Percentiles rank a stretch among this genome's conserved stretches.
phyloP scores from a whole-genome alignment of 2,113 vertebrate genomes.

The Neolamprologus sp. region DNA sequence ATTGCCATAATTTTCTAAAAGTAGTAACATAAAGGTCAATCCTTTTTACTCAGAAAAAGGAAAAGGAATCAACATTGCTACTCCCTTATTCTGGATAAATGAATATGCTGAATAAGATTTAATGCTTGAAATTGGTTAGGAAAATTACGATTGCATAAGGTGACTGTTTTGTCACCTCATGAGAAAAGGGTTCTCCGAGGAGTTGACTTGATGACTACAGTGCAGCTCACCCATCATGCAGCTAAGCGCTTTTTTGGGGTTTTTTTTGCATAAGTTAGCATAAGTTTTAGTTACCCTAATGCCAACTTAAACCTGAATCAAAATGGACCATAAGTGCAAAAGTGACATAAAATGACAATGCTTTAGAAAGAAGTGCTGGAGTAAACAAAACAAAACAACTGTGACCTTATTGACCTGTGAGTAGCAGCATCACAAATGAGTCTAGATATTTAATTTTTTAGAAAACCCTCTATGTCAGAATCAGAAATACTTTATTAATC shows the following conservation, averaged over 20 bases:
- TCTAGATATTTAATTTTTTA: fast-evolving
- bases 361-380: background rate
- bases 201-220: background rate
- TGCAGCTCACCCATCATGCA: background rate
- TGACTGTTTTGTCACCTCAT: background rate
- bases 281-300: background rate
- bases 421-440: background rate
- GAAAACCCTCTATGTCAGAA: background rate
- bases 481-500: background rate
- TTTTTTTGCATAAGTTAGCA: background rate
- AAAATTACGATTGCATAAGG: background rate
- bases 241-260: fast-evolving
- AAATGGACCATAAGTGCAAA: background rate
- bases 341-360: background rate
- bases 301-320: background rate
- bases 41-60: background rate
- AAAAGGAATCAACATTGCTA: background rate
- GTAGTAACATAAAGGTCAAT: background rate
- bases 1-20: background rate
- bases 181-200: background rate
- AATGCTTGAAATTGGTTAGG: background rate
- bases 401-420: background rate
- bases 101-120: background rate
- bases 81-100: background rate
- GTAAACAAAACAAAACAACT: background rate